A percentile compares a stretch with the other conserved stretches of the same genome.
These are phyloP conservation scores for Limonius californicus DNA, from an alignment of 1,140 invertebrate species.

Conservation along the genomic window DNA sequence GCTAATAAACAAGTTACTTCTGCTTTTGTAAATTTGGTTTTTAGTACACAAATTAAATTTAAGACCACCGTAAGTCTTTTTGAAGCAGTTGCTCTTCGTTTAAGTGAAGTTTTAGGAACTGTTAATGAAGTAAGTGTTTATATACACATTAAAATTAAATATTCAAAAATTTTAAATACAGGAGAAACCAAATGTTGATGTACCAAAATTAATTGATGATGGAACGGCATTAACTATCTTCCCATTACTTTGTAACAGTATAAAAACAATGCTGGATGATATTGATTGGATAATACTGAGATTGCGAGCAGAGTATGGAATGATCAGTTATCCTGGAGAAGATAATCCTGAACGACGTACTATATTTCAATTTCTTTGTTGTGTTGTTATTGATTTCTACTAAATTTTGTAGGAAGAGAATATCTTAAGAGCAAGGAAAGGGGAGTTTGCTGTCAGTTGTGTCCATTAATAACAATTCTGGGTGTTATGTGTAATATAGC, in stretches of 20 bases:
- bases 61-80: conserved; percentile 40
- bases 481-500: conserved; percentile 43
- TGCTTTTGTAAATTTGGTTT: conserved; percentile 34
- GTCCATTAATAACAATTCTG: conserved; percentile 46
- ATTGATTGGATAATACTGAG: conserved; percentile 47
- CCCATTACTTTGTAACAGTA: conserved; percentile 40
- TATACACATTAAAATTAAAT: not conserved
- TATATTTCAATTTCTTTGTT: too few species aligned
- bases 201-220: conserved; percentile 47
- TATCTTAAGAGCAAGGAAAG: conserved; percentile 48
- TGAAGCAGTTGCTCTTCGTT: conserved; percentile 45
- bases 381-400: too few species aligned
- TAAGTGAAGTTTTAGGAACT: conserved; percentile 45
- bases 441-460: conserved; percentile 49
- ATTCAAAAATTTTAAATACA: not conserved
- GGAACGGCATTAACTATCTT: conserved; percentile 42
- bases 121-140: conserved; percentile 42
- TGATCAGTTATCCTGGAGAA: conserved; percentile 38
- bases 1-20: conserved; percentile 27
- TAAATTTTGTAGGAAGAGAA: conserved; percentile 45
- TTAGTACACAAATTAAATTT: conserved; percentile 33
- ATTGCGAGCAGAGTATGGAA: conserved; percentile 48
- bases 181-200: conserved; percentile 14
- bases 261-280: conserved; percentile 50
- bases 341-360: conserved; percentile 39